phyloP scores from a whole-genome alignment of 92 coral and sea anemone species.

The Palythoa grandiflora region DNA sequence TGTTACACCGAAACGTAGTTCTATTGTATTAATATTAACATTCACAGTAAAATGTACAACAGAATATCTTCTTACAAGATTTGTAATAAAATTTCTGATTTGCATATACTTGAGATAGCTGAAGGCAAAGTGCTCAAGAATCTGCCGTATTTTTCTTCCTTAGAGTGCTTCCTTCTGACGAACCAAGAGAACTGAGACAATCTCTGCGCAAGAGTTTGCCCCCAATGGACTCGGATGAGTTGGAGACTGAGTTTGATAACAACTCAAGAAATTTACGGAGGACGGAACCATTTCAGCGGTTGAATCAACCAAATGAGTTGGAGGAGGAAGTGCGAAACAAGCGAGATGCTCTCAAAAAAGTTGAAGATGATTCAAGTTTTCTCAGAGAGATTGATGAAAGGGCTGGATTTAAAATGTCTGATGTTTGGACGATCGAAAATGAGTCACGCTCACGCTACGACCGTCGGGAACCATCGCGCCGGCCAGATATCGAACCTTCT shows the following conservation, averaged over 20 bases:
- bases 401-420: constrained; percentile 92
- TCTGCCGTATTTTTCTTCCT: background rate
- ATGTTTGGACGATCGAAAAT: constrained; percentile 89
- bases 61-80: too few relatives aligned
- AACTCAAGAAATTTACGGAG: constrained; percentile 40
- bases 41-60: too few relatives aligned
- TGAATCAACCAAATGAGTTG: constrained; percentile 47
- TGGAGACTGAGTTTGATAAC: constrained; percentile 49
- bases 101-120: background rate
- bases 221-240: constrained; percentile 50
- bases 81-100: too few relatives aligned
- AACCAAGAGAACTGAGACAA: constrained; percentile 75
- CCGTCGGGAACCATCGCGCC: constrained; percentile 56
- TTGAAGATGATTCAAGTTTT: constrained; percentile 78
- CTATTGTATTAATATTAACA: too few relatives aligned
- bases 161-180: constrained; percentile 80
- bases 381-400: constrained; percentile 76
- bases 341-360: constrained; percentile 88
- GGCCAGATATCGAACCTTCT: constrained; percentile 65
- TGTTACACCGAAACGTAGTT: too few relatives aligned
- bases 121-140: background rate
- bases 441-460: constrained; percentile 78
- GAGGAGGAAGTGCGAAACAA: constrained; percentile 67
- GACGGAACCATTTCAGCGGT: constrained; percentile 52
- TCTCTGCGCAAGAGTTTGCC: constrained; percentile 81